Base-by-base conservation (phyloP, 2,113 vertebrate species). In the Aix galericulata region DNA sequence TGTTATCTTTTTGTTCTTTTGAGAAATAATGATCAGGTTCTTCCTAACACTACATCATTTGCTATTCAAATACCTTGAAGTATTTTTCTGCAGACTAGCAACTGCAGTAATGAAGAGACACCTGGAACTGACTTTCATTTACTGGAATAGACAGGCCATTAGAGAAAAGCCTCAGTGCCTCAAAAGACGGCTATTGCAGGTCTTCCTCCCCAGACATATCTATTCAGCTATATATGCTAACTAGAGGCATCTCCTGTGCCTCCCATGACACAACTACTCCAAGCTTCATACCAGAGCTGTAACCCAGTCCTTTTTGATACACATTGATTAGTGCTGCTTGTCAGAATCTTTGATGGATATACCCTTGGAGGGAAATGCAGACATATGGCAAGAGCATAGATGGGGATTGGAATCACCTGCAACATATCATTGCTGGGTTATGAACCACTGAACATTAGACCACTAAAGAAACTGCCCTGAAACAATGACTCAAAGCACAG, bases 271-370 rank as follows among this genome's bases (percentile, higher is more conserved):
- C 64, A 91, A 22, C 62, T 82, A 44, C 44, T 72, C 38, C 50
- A 75, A 86, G 26, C 22, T 60, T 78, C 60, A 48, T 11, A 82
- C 27, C 34, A 64, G 60, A 92, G 53, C 18, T 0, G 2, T 52
- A 74, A 59, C 68, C 40, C 48, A 63, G 34, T 59, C 38, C 38
- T 78, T 75, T 60, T 66, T 81, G 46, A 46, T 29, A 60, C 5
- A 32, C 25, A 34, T 10, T 86, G 68, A 86, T 66, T 75, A 82
- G 78, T 84, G 78, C 42, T 88, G 64, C 48, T 67, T 96, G 64
- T 78, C 90, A 96, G 86, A 46, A 40, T 38, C 42, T 92, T 25
- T 79, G 79, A 90, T 68, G 67, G 68, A 78, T 67, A 36, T 14
- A 86, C 7, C 26, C 68, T 78, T 60, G 50, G 76, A 84, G 68